Percentiles rank a stretch among this genome's conserved stretches.
phyloP scores from a whole-genome alignment of 2,888 invertebrate genomes.

The Keiferia lycopersicella region DNA sequence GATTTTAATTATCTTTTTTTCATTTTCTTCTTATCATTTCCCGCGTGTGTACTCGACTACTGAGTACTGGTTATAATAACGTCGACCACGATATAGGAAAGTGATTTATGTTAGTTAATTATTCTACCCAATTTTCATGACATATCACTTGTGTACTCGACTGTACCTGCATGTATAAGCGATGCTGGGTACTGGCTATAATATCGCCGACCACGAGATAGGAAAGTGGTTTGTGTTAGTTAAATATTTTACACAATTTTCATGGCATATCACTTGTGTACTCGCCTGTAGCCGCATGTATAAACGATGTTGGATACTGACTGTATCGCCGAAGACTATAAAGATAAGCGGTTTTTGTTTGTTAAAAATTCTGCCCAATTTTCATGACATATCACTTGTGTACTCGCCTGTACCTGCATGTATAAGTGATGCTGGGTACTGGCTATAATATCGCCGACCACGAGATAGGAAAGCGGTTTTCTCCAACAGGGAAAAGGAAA shows the following conservation, averaged over 20 bases:
- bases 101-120: not conserved
- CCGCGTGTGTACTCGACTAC: too few relatives aligned
- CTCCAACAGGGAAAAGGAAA: constrained; percentile 59
- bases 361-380: too few relatives aligned
- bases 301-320: not conserved
- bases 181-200: not conserved
- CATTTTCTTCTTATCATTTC: too few relatives aligned
- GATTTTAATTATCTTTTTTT: too few relatives aligned
- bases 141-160: not conserved
- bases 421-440: constrained; percentile 35
- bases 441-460: not conserved
- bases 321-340: not conserved
- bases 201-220: constrained; percentile 38
- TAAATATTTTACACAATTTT: too few relatives aligned
- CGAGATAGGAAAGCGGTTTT: constrained; percentile 62
- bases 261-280: not conserved
- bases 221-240: constrained; percentile 40
- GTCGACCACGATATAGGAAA: not conserved
- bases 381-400: constrained; percentile 27
- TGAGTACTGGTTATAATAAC: too few relatives aligned
- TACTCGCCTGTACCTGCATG: constrained; percentile 36
- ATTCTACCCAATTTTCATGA: not conserved
- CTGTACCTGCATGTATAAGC: not conserved
- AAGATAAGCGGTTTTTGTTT: constrained; percentile 56
- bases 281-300: not conserved